These are phyloP conservation scores for Podarcis muralis DNA, from an alignment of 2,113 vertebrate species.

Conservation along the genomic window DNA sequence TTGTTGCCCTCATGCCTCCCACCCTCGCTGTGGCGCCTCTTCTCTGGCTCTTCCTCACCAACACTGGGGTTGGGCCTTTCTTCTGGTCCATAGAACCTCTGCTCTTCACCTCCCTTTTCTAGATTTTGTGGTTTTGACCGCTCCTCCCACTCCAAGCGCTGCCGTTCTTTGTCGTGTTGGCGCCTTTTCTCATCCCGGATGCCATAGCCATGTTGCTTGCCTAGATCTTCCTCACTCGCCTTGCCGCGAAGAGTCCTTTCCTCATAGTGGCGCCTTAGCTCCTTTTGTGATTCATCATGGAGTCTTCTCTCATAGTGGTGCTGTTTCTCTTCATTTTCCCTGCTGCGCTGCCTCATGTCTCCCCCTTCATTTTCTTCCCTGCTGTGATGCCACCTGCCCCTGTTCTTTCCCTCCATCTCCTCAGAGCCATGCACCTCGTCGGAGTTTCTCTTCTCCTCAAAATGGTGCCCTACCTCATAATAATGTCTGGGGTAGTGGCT, in stretches of 20 bases:
- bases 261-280: not conserved
- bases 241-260: not conserved
- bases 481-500: constrained; percentile 39
- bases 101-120: constrained; percentile 51
- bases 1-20: constrained; percentile 42
- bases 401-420: constrained; percentile 55
- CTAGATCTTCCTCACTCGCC: constrained; percentile 33
- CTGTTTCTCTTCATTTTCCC: constrained; percentile 50
- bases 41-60: constrained; percentile 53
- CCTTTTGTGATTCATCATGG: constrained; percentile 18
- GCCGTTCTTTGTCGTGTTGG: constrained; percentile 5
- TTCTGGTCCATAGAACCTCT: constrained; percentile 47
- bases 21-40: constrained; percentile 59
- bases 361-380: constrained; percentile 62
- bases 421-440: constrained; percentile 18
- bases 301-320: not conserved
- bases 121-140: not conserved
- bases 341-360: constrained; percentile 35
- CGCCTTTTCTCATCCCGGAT: constrained; percentile 56
- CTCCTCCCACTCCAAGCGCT: constrained; percentile 18
- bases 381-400: constrained; percentile 42
- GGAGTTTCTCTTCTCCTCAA: constrained; percentile 43
- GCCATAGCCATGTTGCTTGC: not conserved
- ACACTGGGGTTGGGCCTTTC: constrained; percentile 49
- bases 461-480: constrained; percentile 52